phyloP scores from a whole-genome alignment of 2,113 vertebrate species.

The Chauna torquata region DNA sequence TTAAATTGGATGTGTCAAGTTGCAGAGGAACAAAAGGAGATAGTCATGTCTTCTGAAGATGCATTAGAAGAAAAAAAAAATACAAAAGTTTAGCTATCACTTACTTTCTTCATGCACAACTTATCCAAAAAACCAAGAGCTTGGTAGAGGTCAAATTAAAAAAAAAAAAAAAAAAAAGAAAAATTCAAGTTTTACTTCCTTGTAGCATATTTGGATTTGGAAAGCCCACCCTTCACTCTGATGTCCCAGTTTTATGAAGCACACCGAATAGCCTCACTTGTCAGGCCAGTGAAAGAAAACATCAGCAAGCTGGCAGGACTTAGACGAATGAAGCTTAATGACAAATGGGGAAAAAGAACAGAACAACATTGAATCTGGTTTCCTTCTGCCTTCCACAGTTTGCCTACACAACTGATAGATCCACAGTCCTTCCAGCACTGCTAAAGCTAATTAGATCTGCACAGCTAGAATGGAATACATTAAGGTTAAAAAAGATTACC shows the following conservation, averaged over 20 bases:
- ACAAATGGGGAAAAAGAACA: background rate
- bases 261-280: background rate
- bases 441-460: background rate
- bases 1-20: background rate
- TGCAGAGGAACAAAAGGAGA: background rate
- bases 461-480: background rate
- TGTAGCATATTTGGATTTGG: background rate
- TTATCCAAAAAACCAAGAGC: background rate
- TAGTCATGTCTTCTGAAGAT: background rate
- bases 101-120: background rate
- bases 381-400: background rate
- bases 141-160: background rate
- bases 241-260: background rate
- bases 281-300: background rate
- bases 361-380: background rate
- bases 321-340: background rate
- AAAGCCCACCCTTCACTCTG: background rate
- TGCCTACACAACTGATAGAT: background rate
- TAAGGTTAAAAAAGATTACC: background rate
- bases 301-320: background rate
- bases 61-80: background rate
- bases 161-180: background rate
- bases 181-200: background rate
- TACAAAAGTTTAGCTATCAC: background rate
- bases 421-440: background rate